Conservation (phyloP, 2,888 invertebrate species). For the Dicranocentrus wangi region DNA sequence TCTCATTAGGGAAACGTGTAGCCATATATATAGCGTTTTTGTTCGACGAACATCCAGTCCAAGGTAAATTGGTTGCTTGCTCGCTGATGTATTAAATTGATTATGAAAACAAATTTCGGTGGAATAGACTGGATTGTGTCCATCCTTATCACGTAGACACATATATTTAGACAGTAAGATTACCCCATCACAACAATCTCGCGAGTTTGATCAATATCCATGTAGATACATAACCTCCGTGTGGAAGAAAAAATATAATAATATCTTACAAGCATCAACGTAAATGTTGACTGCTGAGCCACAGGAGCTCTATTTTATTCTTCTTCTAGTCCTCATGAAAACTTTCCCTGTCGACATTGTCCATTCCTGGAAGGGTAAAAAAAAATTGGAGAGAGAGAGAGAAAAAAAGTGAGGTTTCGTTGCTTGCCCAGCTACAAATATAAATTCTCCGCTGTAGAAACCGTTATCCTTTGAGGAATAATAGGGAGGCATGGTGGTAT, state of each 20-base stretch:
- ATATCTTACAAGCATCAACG: conserved; percentile 12
- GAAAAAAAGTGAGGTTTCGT: no score
- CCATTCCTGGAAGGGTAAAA: conserved; percentile 31
- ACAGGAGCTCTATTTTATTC: background rate
- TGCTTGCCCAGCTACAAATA: no score
- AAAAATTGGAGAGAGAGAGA: background rate
- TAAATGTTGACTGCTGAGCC: conserved; percentile 29
- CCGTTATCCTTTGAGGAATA: no score
- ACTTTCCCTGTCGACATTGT: background rate
- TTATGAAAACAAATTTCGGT: conserved; percentile 51
- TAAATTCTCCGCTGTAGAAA: no score
- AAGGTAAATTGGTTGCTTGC: background rate
- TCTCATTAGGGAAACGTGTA: no score
- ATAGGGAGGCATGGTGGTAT: no score
- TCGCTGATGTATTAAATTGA: conserved; percentile 53
- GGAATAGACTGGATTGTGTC: background rate
- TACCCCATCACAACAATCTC: no score
- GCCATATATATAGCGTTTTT: no score
- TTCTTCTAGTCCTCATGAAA: background rate
- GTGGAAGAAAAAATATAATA: conserved; percentile 18
- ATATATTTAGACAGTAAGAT: no score
- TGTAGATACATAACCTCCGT: background rate
- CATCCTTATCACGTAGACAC: no score
- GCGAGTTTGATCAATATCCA: conserved; percentile 58
- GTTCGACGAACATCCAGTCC: no score